Conservation (phyloP, 2,888 invertebrate species). For the Ectobius pallidus region DNA sequence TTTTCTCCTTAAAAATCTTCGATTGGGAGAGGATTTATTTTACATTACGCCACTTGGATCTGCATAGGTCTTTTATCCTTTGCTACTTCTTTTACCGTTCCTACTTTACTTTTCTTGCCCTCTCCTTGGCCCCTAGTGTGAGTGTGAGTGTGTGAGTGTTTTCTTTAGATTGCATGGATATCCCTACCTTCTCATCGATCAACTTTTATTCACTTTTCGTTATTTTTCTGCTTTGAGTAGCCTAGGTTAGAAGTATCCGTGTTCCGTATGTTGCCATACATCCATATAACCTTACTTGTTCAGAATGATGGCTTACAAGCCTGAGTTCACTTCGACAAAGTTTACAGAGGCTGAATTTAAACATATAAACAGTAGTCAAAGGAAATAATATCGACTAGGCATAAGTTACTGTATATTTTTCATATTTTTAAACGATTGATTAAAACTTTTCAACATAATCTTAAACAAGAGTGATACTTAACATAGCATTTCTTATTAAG, state of each 20-base stretch:
- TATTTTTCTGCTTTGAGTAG: neutral
- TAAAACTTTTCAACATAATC: no score
- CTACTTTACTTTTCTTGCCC: neutral
- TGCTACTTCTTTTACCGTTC: neutral
- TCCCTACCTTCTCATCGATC: constrained; percentile 16
- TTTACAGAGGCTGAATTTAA: no score
- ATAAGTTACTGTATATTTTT: no score
- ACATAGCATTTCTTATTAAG: no score
- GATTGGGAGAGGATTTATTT: constrained; percentile 22
- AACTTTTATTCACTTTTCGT: constrained; percentile 25
- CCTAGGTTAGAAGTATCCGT: neutral
- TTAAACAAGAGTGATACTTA: no score
- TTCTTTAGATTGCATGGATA: constrained; percentile 23
- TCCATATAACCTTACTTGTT: no score
- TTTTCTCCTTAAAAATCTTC: constrained; percentile 11
- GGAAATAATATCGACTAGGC: no score
- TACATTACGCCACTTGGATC: constrained; percentile 14
- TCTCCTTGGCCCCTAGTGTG: neutral
- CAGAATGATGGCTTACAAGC: no score
- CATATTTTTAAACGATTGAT: no score
- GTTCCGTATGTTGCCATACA: neutral
- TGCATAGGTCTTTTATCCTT: constrained; percentile 3
- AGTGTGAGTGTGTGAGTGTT: neutral
- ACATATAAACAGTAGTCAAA: no score
- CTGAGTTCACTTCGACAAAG: no score